Base-by-base conservation (phyloP, 2,888 invertebrate genomes). In the Lasioglossum figueresi region DNA sequence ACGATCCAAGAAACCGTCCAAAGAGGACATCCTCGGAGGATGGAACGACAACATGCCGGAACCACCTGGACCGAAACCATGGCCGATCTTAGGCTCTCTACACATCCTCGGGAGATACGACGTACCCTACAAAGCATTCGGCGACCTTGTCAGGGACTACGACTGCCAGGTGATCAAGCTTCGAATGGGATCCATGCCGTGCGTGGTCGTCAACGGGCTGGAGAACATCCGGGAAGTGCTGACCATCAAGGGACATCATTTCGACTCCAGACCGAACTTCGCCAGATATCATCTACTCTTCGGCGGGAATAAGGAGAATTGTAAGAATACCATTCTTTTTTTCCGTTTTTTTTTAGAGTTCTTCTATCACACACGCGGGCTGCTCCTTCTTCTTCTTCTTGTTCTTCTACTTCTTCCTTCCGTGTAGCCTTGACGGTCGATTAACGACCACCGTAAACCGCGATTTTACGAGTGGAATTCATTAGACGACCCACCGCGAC, bases 251-350 rank as follows among this genome's bases (percentile, higher is more conserved):
- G 96, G 96, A 10, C 95, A 96, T 52, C 96, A 96, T 85, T 97
- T 97, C 91, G 97, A 97, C 90, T 96, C 96, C 86, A 95, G 97
- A 76, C 97, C 97, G 0, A 96, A 96, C 93, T 97, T 97, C 92
- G 92, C 95, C 79, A 95, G 97, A 86, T 97, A 96, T 93, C 95
- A 96, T 86, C 95, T 96, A 74, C 95, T 97, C 34, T 97, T 97
- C 94, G 95, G 96, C 80, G 97, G 97, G 66, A 95, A 97, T 93
- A 96, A 96, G 92, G 96, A 97, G 91, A 97, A 97, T 93, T 97
- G 97, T 97, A 95, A 97, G 97, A 88, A 71, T 68, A 72, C 76
- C 77, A 70, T 63, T 31, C 23, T 80, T 27, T 31, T 56, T 27
- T 31, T 23, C 52, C 43, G n/a, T 1, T 71, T 5, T 14, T 37